Percentiles rank a stretch among this genome's conserved stretches.
These are phyloP conservation scores for Tuberolachnus salignus DNA, from an alignment of 2,888 invertebrate species.

Conservation along the genomic window DNA sequence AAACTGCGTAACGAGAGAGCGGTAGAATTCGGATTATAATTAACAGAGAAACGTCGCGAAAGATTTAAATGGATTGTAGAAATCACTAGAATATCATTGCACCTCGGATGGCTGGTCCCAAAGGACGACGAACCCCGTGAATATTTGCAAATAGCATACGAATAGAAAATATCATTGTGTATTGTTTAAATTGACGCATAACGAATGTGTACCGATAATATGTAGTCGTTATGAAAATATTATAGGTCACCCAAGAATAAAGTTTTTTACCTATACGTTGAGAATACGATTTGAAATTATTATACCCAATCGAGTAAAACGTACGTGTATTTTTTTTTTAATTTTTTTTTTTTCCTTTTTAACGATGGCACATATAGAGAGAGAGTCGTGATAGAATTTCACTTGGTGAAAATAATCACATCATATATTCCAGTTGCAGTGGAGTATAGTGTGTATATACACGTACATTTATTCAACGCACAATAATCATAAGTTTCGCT, in stretches of 20 bases:
- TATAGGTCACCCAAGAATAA: slow-evolving; percentile 8
- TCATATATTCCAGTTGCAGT: slow-evolving; percentile 37
- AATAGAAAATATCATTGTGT: not conserved
- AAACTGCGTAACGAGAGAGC: too few relatives aligned
- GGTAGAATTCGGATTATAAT: too few relatives aligned
- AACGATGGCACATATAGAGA: slow-evolving; percentile 19
- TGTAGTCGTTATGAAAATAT: slow-evolving; percentile 14
- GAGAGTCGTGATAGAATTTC: slow-evolving; percentile 52
- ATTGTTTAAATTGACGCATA: not conserved
- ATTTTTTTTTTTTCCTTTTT: too few relatives aligned
- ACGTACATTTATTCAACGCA: slow-evolving; percentile 4
- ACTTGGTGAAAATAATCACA: slow-evolving; percentile 52
- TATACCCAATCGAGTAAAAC: slow-evolving; percentile 5
- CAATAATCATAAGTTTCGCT: slow-evolving; percentile 46
- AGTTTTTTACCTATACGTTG: not conserved
- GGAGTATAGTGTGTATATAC: slow-evolving; percentile 4
- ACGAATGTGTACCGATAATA: not conserved
- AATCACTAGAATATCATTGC: too few relatives aligned
- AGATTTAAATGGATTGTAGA: too few relatives aligned
- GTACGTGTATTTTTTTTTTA: slow-evolving; percentile 29
- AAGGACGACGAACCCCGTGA: too few relatives aligned
- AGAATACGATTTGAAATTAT: not conserved
- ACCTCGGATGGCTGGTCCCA: too few relatives aligned
- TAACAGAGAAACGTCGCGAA: too few relatives aligned
- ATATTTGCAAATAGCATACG: not conserved